Evolutionary conservation across 2,113 vertebrate species (phyloP).

Genomic region (Terrapene triunguis): DNA sequence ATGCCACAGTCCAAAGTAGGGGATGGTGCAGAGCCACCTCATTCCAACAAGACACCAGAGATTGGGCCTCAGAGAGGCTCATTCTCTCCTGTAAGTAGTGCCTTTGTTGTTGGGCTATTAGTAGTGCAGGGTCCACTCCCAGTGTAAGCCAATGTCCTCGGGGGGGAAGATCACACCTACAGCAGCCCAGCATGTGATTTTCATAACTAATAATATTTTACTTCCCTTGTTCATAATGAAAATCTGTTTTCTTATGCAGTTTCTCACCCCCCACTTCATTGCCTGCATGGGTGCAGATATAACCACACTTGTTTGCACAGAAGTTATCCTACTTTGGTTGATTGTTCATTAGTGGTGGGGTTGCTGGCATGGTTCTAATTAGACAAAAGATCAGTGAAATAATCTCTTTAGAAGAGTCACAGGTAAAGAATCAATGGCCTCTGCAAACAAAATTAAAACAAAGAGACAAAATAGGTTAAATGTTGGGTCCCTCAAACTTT

Average conservation of each 20-base stretch:
- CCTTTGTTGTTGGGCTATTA: neutral
- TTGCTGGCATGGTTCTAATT: no score
- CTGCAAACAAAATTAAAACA: neutral
- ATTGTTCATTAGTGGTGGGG: neutral
- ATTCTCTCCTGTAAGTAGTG: neutral
- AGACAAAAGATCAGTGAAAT: neutral
- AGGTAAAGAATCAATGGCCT: neutral
- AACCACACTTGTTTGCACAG: neutral
- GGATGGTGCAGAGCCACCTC: neutral
- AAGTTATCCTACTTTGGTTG: neutral
- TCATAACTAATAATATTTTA: neutral
- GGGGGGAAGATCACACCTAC: neutral
- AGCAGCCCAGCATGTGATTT: neutral
- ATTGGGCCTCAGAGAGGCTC: neutral
- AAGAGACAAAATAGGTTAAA: neutral
- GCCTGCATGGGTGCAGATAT: neutral
- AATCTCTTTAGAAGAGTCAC: neutral
- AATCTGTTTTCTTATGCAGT: neutral
- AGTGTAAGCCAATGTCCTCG: neutral
- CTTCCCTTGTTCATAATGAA: neutral
- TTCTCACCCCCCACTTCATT: neutral
- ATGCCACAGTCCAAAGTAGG: neutral
- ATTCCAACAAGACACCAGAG: neutral
- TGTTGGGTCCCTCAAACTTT: neutral
- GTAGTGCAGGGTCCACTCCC: neutral